These are phyloP conservation scores for Petroica traversi DNA, from an alignment of 2,113 vertebrate genomes.

Conservation along the genomic window DNA sequence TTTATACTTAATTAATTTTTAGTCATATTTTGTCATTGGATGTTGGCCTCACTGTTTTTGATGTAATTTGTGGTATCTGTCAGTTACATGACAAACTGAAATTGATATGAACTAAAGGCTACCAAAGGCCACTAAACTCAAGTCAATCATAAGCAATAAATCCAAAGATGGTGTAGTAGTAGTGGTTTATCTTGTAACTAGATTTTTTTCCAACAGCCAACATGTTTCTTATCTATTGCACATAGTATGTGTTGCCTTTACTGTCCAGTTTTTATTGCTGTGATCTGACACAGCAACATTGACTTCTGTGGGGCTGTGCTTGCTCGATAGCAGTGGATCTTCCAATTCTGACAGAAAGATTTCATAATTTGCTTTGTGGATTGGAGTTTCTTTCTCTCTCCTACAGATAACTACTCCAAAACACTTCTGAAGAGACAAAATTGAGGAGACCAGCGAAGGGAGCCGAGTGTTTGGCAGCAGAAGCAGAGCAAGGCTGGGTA, in stretches of 20 bases:
- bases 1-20: constrained; percentile 17
- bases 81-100: background rate
- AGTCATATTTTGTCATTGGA: background rate
- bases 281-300: background rate
- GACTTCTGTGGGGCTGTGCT: background rate
- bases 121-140: background rate
- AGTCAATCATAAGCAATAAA: background rate
- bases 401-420: background rate
- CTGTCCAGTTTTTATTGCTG: background rate
- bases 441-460: background rate
- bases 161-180: background rate
- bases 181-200: background rate
- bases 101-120: background rate
- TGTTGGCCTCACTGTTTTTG: background rate
- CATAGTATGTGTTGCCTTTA: background rate
- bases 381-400: background rate
- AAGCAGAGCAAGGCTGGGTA: background rate
- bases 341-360: background rate
- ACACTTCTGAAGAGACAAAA: background rate
- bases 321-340: background rate
- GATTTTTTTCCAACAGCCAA: background rate
- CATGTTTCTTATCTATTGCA: background rate
- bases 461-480: background rate
- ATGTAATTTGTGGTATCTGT: background rate
- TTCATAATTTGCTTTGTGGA: background rate